Percentiles rank a stretch among this genome's conserved stretches.
phyloP scores from a whole-genome alignment of 2,113 vertebrate species.

The Dromiciops gliroides region DNA sequence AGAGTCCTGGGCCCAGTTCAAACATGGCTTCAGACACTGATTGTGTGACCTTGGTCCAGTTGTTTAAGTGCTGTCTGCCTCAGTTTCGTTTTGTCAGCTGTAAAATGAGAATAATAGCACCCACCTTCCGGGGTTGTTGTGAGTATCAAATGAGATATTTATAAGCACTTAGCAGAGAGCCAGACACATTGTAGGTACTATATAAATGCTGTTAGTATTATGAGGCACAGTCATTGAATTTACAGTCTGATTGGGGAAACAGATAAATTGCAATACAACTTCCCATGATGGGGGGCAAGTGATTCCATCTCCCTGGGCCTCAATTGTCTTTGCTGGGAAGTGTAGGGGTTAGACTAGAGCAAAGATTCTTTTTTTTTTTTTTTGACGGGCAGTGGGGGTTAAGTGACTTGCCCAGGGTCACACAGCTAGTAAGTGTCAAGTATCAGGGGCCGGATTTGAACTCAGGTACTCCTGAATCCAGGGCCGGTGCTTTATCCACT shows the following conservation, averaged over 20 bases:
- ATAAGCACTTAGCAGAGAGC: too few relatives aligned
- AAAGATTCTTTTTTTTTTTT: not conserved
- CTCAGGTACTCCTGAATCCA: too few relatives aligned
- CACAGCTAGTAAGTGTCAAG: too few relatives aligned
- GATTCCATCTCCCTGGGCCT: not conserved
- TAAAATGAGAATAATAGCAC: not conserved
- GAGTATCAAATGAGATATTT: not conserved
- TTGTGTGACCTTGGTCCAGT: not conserved
- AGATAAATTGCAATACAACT: not conserved
- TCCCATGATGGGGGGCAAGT: not conserved
- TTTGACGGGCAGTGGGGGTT: too few relatives aligned
- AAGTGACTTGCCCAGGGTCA: too few relatives aligned
- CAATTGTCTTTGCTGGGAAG: not conserved
- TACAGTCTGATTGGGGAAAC: not conserved
- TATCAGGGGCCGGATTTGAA: too few relatives aligned
- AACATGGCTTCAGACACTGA: not conserved
- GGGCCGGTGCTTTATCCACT: too few relatives aligned
- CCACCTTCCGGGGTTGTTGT: not conserved
- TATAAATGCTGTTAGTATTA: not conserved
- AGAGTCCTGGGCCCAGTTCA: not conserved
- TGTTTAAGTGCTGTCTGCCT: not conserved
- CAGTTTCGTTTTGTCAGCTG: not conserved
- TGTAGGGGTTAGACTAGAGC: not conserved
- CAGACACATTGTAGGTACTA: not conserved
- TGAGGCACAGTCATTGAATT: not conserved